A percentile compares a stretch with the other conserved stretches of the same genome.
Evolutionary conservation across 35 echinoderm and acorn worm species (phyloP).

Genomic region (Strongylocentrotus purpuratus): DNA sequence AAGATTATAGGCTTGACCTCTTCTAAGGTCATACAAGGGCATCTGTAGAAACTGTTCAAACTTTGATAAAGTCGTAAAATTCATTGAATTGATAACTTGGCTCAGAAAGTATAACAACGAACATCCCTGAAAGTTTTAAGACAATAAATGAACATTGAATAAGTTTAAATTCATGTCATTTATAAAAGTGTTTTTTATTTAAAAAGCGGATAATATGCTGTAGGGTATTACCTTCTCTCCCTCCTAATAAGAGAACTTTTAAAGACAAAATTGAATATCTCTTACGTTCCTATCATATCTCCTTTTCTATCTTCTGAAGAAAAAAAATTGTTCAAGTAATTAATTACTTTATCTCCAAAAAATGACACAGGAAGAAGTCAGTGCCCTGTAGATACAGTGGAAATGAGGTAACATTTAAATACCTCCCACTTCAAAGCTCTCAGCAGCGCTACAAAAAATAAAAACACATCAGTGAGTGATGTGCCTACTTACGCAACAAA

Average conservation of each 20-base stretch:
- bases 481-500: constrained; percentile 15
- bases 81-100: not conserved
- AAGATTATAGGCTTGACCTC: not conserved
- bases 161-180: no score
- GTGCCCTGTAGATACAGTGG: not conserved
- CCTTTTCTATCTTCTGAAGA: not conserved
- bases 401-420: not conserved
- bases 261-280: no score
- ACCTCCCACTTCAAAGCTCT: not conserved
- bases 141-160: no score
- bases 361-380: not conserved
- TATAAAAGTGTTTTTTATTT: no score
- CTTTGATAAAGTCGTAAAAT: not conserved
- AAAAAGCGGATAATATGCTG: no score
- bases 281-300: not conserved
- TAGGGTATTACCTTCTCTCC: no score
- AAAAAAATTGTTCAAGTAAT: not conserved
- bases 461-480: not conserved
- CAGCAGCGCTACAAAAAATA: not conserved
- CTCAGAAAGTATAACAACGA: no score
- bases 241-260: no score
- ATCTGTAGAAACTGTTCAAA: not conserved
- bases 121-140: no score
- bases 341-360: not conserved
- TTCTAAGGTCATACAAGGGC: not conserved